Percentiles rank a stretch among this genome's conserved stretches.
Conservation (phyloP, 2,888 invertebrate species). For the Tridacna gigas region DNA sequence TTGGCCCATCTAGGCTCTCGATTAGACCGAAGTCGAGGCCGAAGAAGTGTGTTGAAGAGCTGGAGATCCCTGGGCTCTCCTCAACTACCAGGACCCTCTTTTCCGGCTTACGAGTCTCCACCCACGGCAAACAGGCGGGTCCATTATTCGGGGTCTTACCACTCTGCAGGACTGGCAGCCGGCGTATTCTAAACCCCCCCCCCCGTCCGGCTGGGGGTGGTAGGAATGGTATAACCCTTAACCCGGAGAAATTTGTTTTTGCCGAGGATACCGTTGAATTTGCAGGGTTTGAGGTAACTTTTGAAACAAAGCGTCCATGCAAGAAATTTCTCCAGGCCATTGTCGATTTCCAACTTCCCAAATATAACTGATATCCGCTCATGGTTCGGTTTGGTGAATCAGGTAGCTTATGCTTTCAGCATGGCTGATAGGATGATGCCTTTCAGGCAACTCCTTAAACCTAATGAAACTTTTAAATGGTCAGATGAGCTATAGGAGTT, state of each 20-base stretch:
- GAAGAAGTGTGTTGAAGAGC: too few relatives aligned
- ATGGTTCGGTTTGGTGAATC: slow-evolving; percentile 69
- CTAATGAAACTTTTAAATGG: slow-evolving; percentile 53
- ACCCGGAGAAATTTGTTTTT: slow-evolving; percentile 71
- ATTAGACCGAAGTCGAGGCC: too few relatives aligned
- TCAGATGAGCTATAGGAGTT: slow-evolving; percentile 33
- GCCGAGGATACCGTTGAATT: slow-evolving; percentile 61
- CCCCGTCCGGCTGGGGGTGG: too few relatives aligned
- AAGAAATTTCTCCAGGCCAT: slow-evolving; percentile 59
- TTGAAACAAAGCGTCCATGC: slow-evolving; percentile 57
- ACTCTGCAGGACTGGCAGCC: too few relatives aligned
- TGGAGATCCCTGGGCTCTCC: too few relatives aligned
- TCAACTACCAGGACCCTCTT: too few relatives aligned
- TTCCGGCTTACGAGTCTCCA: too few relatives aligned
- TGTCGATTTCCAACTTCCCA: slow-evolving; percentile 64
- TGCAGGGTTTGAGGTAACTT: slow-evolving; percentile 56
- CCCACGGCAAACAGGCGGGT: too few relatives aligned
- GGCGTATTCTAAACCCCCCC: too few relatives aligned
- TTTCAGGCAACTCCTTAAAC: slow-evolving; percentile 48
- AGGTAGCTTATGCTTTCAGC: slow-evolving; percentile 66
- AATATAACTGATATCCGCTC: too few relatives aligned
- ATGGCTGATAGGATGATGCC: slow-evolving; percentile 47
- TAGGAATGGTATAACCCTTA: slow-evolving; percentile 66
- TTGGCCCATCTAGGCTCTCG: too few relatives aligned
- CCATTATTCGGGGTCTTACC: too few relatives aligned